Evolutionary conservation across 2,113 vertebrate genomes (phyloP), one percentile per base, ranked within the genome.

Genomic region (Ageneiosus marmoratus): DNA sequence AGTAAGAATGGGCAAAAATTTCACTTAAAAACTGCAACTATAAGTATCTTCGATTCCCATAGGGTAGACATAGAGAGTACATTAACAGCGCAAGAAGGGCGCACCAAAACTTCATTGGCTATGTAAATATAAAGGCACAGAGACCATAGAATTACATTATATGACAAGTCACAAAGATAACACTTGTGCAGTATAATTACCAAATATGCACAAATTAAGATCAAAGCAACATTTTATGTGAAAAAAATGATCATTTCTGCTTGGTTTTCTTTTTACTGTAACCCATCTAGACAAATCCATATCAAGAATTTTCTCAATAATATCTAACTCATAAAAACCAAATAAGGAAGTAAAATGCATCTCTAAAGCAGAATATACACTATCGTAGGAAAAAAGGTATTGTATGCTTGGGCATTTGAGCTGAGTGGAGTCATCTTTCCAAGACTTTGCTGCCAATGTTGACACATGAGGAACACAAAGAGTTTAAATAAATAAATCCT

Each of bases 401-500:
- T 51, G 72, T 16, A 4, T 74, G 48, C 48, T 74, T 51, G 51
- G 27, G 48, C 48, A 22, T 16, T 51, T 74, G 46, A 32, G 16
- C 72, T 74, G 27, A 51, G 27, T 32, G 48, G 72, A 74, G 9
- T 75, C 48, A 11, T 75, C 73, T 53, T 75, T 75, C 27, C 48
- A 2, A 1, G 73, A 75, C 29, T 53, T 34, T 75, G 27, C 73
- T 51, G 48, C 48, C 27, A 75, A 20, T 53, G 29, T 32, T 75
- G 48, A 75, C 16, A 75, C 50, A 53, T 75, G 73, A 75, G 50
- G 48, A 16, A 75, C 5, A 4, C 48, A 53, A 32, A 29, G n/a
- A 75, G 27, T 75, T 51, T 51, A 51, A 53, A 75, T 53, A 53
- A 75, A 75, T 75, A 51, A 75, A 53, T 51, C 27, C 50, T 34